Percentiles rank a stretch among this genome's conserved stretches.
phyloP scores from a whole-genome alignment of 2,888 invertebrate species.

The Idaea dimidiata region DNA sequence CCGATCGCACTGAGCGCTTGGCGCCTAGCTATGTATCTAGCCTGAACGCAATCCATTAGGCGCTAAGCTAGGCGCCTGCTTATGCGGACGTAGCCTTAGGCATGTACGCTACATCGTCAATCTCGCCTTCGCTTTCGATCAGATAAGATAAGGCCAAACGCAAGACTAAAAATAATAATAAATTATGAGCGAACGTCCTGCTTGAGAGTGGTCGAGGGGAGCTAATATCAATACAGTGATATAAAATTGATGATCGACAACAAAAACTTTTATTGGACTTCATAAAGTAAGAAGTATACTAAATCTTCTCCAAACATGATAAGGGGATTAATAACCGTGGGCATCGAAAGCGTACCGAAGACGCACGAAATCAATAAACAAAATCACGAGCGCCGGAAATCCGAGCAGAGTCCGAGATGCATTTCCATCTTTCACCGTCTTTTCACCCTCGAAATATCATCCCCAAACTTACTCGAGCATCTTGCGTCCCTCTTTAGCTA shows the following conservation, averaged over 20 bases:
- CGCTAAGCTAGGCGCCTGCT: too few relatives aligned
- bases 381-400: slow-evolving; percentile 79
- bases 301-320: slow-evolving; percentile 64
- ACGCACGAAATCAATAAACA: slow-evolving; percentile 78
- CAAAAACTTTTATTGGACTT: slow-evolving; percentile 44
- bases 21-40: too few relatives aligned
- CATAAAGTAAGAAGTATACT: slow-evolving; percentile 54
- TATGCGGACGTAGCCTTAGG: too few relatives aligned
- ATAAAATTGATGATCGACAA: slow-evolving; percentile 41
- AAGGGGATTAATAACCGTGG: slow-evolving; percentile 68
- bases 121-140: too few relatives aligned
- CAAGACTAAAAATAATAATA: background rate
- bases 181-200: slow-evolving; percentile 21
- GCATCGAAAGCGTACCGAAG: slow-evolving; percentile 51
- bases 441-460: slow-evolving; percentile 77
- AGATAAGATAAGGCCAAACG: background rate
- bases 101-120: too few relatives aligned
- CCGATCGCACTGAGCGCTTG: too few relatives aligned
- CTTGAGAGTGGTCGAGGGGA: slow-evolving; percentile 15
- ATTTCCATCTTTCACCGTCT: slow-evolving; percentile 79
- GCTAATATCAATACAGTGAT: slow-evolving; percentile 22
- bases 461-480: slow-evolving; percentile 55
- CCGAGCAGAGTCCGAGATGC: slow-evolving; percentile 78
- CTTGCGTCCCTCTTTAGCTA: slow-evolving; percentile 44
- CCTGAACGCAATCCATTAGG: too few relatives aligned